Evolutionary conservation across 2,113 vertebrate genomes (phyloP).

Genomic region (Macrotis lagotis): DNA sequence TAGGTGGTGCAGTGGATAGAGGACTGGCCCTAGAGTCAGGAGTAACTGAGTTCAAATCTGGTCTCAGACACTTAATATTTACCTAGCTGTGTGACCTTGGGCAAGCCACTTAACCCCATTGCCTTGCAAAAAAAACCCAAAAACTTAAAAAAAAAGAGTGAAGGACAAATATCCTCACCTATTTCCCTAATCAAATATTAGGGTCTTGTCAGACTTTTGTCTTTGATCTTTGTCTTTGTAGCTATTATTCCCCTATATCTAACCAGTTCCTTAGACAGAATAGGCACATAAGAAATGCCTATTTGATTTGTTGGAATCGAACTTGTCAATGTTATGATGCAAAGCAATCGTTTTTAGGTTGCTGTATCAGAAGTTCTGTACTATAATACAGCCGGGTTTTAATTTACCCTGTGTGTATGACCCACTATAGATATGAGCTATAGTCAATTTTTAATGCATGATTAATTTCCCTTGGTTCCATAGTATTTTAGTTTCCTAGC

Average conservation of each 20-base stretch:
- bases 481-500: background rate
- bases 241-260: background rate
- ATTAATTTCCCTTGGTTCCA: constrained; percentile 13
- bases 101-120: no score
- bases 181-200: background rate
- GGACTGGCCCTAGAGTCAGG: no score
- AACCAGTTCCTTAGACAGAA: background rate
- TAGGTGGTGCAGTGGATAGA: no score
- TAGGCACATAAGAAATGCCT: background rate
- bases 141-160: no score
- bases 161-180: no score
- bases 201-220: background rate
- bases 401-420: background rate
- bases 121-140: no score
- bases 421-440: constrained; percentile 30
- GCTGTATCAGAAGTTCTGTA: background rate
- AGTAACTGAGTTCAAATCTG: no score
- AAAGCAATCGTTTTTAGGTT: background rate
- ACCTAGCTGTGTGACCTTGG: no score
- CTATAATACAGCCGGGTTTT: background rate
- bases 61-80: no score
- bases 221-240: background rate
- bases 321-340: background rate
- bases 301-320: background rate
- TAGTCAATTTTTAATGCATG: background rate